These are phyloP conservation scores for Dryococelus australis DNA, from an alignment of 2,888 invertebrate genomes.

Conservation along the genomic window DNA sequence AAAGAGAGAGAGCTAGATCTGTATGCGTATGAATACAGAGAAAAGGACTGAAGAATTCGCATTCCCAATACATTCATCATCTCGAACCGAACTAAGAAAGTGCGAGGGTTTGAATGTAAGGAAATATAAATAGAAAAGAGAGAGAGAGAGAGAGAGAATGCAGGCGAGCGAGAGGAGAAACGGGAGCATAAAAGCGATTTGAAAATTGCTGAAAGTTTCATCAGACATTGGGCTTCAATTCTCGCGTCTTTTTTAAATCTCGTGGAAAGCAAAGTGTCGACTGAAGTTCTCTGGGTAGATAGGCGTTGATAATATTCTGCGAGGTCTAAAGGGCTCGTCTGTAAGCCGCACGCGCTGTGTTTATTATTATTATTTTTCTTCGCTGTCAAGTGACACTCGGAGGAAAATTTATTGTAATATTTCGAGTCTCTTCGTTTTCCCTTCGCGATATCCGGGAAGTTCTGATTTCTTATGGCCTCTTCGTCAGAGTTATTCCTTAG, in stretches of 20 bases:
- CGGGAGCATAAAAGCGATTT: neutral
- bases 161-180: neutral
- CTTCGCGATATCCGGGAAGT: neutral
- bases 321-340: neutral
- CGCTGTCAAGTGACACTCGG: neutral
- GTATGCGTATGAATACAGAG: neutral
- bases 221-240: neutral
- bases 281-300: neutral
- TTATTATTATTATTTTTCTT: neutral
- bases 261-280: neutral
- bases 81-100: neutral
- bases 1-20: neutral
- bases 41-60: neutral
- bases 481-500: no score
- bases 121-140: neutral
- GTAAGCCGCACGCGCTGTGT: neutral
- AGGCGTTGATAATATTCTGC: neutral
- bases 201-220: neutral
- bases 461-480: neutral
- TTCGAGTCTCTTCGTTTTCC: neutral
- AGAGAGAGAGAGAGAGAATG: neutral
- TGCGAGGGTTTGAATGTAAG: neutral
- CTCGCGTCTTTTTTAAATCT: neutral
- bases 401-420: neutral
- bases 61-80: constrained; percentile 7